Conservation (phyloP, 2,888 invertebrate species). For the Drosophila mimica region DNA sequence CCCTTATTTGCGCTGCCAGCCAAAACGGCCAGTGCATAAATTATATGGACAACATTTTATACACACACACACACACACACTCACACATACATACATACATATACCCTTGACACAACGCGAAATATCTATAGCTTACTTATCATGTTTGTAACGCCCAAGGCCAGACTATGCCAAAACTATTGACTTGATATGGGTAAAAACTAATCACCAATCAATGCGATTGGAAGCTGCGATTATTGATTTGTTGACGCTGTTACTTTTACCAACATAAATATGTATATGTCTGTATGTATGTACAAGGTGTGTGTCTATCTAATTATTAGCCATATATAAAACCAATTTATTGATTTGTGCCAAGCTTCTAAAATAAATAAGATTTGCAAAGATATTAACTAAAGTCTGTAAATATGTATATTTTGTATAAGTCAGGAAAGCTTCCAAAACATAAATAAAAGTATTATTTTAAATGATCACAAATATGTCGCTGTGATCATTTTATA, state of each 20-base stretch:
- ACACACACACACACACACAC: not conserved
- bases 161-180: conserved; percentile 26
- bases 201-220: conserved; percentile 10
- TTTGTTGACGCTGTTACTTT: not conserved
- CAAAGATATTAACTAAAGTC: not conserved
- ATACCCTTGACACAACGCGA: conserved; percentile 52
- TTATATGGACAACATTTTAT: conserved; percentile 53
- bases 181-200: conserved; percentile 11
- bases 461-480: not conserved
- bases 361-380: not conserved
- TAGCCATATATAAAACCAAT: not conserved
- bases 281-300: not conserved
- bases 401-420: not conserved
- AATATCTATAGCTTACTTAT: conserved; percentile 52
- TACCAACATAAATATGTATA: not conserved
- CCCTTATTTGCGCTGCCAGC: conserved; percentile 76
- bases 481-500: conserved; percentile 1
- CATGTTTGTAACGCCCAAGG: conserved; percentile 46
- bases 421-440: not conserved
- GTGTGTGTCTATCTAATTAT: not conserved
- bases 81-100: not conserved
- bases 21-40: conserved; percentile 77
- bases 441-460: not conserved
- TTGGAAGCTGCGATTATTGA: conserved; percentile 6
- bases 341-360: not conserved